Conservation (phyloP, 2,888 invertebrate species). For the Pyralis farinalis region DNA sequence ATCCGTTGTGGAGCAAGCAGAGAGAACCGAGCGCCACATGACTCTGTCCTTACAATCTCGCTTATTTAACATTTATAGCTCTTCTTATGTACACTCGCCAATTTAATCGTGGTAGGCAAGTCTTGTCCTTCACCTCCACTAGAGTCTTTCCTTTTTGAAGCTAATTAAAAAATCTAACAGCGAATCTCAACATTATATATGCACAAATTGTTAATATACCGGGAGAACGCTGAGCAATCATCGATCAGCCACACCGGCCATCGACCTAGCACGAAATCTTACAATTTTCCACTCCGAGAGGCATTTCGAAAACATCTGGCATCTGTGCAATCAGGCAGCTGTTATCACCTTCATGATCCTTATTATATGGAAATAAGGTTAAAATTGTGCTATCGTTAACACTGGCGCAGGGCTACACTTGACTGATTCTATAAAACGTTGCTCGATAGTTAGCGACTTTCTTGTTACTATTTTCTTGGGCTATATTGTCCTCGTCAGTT, state of each 20-base stretch:
- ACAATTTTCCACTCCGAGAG: conserved; percentile 65
- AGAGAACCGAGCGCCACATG: too few relatives aligned
- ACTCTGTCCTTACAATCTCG: too few relatives aligned
- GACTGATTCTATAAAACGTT: conserved; percentile 49
- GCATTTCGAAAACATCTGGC: conserved; percentile 66
- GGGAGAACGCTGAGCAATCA: conserved; percentile 37
- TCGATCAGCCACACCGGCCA: conserved; percentile 62
- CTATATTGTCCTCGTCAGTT: too few relatives aligned
- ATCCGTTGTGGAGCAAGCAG: too few relatives aligned
- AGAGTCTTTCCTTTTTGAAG: too few relatives aligned
- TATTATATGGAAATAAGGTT: conserved; percentile 29
- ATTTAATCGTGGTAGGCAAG: too few relatives aligned
- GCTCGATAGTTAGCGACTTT: conserved; percentile 18
- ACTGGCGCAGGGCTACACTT: conserved; percentile 29
- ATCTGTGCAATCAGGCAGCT: conserved; percentile 21
- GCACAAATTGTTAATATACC: background rate
- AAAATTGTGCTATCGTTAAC: conserved; percentile 23
- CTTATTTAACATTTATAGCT: too few relatives aligned
- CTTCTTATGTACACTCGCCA: too few relatives aligned
- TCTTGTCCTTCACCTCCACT: too few relatives aligned
- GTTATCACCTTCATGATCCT: conserved; percentile 20
- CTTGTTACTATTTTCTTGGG: background rate
- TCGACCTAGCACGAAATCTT: conserved; percentile 62
- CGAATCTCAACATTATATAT: too few relatives aligned
- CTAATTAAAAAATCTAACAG: too few relatives aligned